phyloP scores from a whole-genome alignment of 2,888 invertebrate genomes.

The Lasius fuliginosus region DNA sequence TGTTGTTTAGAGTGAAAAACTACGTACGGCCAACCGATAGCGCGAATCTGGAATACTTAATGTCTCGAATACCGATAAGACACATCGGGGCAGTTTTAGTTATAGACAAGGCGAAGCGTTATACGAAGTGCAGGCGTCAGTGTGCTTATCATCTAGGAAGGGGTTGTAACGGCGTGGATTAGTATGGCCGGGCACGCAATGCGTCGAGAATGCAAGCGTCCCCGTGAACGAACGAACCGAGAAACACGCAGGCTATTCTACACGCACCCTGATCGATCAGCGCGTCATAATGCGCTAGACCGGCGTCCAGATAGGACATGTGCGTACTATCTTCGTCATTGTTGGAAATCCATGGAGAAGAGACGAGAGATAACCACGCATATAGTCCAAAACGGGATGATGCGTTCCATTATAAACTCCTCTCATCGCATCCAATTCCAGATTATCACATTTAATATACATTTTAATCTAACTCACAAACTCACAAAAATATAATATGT shows the following conservation, averaged over 20 bases:
- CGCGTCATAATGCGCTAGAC: slow-evolving; percentile 73
- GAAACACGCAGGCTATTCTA: slow-evolving; percentile 74
- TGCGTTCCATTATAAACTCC: not conserved
- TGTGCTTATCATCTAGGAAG: slow-evolving; percentile 69
- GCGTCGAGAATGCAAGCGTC: slow-evolving; percentile 75
- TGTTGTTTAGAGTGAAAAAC: not conserved
- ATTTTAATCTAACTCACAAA: not conserved
- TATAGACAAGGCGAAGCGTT: slow-evolving; percentile 59
- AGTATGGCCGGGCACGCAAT: slow-evolving; percentile 76
- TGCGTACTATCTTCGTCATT: slow-evolving; percentile 29
- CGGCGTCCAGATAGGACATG: slow-evolving; percentile 58
- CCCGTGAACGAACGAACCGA: slow-evolving; percentile 69
- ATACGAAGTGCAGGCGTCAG: slow-evolving; percentile 67
- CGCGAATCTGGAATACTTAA: slow-evolving; percentile 62
- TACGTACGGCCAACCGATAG: slow-evolving; percentile 34
- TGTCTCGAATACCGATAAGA: slow-evolving; percentile 65
- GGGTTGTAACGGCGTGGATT: slow-evolving; percentile 68
- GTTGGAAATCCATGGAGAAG: not conserved
- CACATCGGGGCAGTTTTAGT: slow-evolving; percentile 61
- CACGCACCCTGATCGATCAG: slow-evolving; percentile 79
- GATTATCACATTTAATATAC: not conserved
- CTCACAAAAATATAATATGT: not conserved
- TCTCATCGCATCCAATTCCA: not conserved
- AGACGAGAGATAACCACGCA: not conserved
- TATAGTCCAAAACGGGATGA: not conserved